Evolutionary conservation across 2,888 invertebrate genomes (phyloP).

Genomic region (Sminthurides aquaticus): DNA sequence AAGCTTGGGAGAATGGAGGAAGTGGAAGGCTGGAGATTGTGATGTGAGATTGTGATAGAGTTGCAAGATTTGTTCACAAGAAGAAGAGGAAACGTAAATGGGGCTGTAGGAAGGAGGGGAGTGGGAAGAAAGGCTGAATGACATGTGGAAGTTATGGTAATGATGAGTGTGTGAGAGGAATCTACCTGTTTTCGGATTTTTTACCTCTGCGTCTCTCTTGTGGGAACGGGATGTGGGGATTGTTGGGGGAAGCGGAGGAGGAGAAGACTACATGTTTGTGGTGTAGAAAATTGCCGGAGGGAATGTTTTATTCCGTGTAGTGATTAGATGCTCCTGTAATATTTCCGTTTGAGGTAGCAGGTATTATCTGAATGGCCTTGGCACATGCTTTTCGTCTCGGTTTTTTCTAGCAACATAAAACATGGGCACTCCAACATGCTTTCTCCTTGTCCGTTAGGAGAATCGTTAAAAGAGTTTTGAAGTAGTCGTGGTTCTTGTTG

Average conservation of each 20-base stretch:
- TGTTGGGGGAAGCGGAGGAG: neutral
- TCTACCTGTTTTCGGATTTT: neutral
- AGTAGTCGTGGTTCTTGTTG: no score
- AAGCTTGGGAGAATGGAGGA: no score
- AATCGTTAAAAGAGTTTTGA: no score
- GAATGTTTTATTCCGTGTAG: neutral
- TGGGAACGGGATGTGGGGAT: neutral
- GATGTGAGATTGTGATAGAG: no score
- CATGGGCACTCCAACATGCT: no score
- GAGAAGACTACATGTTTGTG: neutral
- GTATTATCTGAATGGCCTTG: conserved; percentile 29
- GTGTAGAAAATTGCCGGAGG: neutral
- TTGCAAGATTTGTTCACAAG: no score
- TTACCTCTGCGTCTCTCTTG: neutral
- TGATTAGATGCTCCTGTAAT: conserved; percentile 21
- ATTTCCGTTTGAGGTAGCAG: conserved; percentile 31
- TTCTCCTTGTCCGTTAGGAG: neutral
- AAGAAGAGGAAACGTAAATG: no score
- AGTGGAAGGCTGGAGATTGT: no score
- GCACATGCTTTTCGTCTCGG: conserved; percentile 20
- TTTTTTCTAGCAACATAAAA: no score
- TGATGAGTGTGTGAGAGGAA: neutral
- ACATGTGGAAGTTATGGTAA: neutral
- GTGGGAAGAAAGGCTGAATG: neutral
- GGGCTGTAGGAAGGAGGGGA: neutral